A percentile compares a stretch with the other conserved stretches of the same genome.
phyloP scores from a whole-genome alignment of 2,797 vertebrate genomes.

The Rhinoraja longicauda region DNA sequence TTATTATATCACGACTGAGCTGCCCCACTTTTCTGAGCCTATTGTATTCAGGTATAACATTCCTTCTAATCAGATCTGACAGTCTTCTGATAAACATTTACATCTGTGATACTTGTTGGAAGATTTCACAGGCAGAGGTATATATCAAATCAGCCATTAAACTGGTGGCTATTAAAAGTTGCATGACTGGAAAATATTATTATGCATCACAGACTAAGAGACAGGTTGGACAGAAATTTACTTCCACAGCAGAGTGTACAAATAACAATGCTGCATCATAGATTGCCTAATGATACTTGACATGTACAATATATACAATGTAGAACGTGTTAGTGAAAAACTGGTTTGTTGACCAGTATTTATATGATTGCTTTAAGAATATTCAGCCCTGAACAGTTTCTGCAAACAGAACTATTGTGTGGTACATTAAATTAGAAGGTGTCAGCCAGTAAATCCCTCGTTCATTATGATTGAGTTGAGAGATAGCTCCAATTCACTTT shows the following conservation, averaged over 20 bases:
- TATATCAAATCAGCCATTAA: background rate
- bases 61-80: background rate
- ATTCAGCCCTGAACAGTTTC: background rate
- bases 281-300: background rate
- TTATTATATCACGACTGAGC: background rate
- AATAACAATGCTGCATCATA: background rate
- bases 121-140: background rate
- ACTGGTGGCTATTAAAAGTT: constrained; percentile 3
- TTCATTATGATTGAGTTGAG: background rate
- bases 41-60: constrained; percentile 19
- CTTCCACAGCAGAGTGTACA: background rate
- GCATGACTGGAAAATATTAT: background rate
- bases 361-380: background rate
- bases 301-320: background rate
- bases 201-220: background rate
- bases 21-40: constrained; percentile 21
- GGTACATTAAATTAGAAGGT: constrained; percentile 13
- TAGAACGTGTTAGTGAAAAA: background rate
- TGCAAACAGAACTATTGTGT: background rate
- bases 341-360: background rate
- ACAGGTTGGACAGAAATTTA: constrained; percentile 4
- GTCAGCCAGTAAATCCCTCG: background rate
- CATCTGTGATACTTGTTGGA: background rate
- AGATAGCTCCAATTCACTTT: background rate
- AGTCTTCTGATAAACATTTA: background rate